phyloP scores from a whole-genome alignment of 2,797 vertebrate species.

The Threskiornis aethiopicus region DNA sequence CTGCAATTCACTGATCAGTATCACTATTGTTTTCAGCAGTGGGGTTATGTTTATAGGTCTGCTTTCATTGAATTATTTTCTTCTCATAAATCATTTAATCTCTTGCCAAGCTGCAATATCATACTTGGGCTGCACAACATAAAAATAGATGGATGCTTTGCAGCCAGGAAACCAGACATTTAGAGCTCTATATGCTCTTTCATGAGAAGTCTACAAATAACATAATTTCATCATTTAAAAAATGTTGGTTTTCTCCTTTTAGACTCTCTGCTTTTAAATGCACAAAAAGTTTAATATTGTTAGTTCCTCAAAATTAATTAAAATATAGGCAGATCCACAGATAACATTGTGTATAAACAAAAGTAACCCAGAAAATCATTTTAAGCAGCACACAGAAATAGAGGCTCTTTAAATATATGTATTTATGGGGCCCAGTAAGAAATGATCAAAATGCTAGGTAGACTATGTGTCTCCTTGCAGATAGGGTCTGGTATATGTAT shows the following conservation, averaged over 20 bases:
- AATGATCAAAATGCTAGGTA: background rate
- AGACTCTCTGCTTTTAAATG: background rate
- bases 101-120: background rate
- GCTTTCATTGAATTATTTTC: background rate
- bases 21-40: background rate
- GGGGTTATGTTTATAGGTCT: background rate
- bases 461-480: background rate
- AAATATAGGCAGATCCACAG: background rate
- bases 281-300: background rate
- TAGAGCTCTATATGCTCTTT: background rate
- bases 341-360: background rate
- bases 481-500: background rate
- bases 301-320: background rate
- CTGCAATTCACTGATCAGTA: background rate
- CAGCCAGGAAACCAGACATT: background rate
- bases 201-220: background rate
- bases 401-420: background rate
- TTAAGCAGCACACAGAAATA: background rate
- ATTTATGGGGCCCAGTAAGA: background rate
- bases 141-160: background rate
- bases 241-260: background rate
- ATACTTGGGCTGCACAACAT: background rate
- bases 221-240: background rate
- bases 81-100: slow-evolving; percentile 26
- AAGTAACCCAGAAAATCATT: background rate